A percentile compares a stretch with the other conserved stretches of the same genome.
phyloP scores from a whole-genome alignment of 2,797 vertebrate species.

The Todus mexicanus region DNA sequence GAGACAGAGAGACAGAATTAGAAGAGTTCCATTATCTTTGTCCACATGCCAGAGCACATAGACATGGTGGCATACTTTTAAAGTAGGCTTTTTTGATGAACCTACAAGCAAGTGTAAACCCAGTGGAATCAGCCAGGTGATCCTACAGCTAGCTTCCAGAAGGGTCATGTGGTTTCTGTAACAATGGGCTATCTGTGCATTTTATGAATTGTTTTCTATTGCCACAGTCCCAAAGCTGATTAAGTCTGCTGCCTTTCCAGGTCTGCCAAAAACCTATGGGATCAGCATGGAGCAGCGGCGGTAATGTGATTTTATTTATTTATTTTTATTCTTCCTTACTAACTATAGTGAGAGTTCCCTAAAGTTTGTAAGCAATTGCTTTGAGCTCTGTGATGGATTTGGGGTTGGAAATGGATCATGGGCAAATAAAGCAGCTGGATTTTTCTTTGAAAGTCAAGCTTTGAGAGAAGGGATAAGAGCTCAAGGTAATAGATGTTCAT shows the following conservation, averaged over 20 bases:
- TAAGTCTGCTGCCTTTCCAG: slow-evolving; percentile 16
- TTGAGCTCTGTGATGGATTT: background rate
- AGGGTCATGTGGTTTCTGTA: background rate
- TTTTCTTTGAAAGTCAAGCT: background rate
- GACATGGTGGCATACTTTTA: background rate
- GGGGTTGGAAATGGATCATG: background rate
- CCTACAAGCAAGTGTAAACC: accelerated
- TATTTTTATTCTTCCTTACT: background rate
- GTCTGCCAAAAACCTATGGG: slow-evolving; percentile 55
- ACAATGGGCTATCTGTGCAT: background rate
- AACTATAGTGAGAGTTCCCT: background rate
- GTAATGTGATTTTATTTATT: background rate
- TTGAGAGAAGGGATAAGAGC: background rate
- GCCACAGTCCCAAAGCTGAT: background rate
- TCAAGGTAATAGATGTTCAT: background rate
- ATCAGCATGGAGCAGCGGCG: slow-evolving; percentile 10
- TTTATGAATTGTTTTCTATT: background rate
- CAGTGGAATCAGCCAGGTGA: background rate
- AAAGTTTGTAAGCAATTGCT: background rate
- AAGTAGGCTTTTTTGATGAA: background rate
- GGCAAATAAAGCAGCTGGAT: background rate
- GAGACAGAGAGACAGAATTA: background rate
- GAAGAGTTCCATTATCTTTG: background rate
- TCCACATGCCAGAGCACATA: background rate
- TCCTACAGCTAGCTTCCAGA: background rate